Conservation (phyloP, 2,113 vertebrate genomes). For the Actinemys pallida region DNA sequence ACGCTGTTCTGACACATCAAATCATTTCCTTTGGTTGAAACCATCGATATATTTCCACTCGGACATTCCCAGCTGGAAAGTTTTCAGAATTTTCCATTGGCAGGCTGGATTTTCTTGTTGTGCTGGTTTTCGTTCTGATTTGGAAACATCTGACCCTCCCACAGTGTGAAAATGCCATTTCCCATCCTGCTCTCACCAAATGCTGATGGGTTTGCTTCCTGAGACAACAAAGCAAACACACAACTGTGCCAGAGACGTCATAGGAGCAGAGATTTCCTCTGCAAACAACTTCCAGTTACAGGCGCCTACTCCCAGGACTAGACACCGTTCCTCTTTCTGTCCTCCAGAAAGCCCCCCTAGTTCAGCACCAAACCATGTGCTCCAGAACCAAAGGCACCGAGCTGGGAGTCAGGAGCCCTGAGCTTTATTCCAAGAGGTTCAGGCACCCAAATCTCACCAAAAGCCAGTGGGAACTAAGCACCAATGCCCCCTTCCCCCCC, state of each 20-base stretch:
- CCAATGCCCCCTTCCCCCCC: no score
- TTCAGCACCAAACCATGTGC: no score
- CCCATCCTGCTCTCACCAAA: neutral
- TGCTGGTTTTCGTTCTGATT: neutral
- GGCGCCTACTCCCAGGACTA: no score
- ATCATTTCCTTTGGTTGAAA: conserved; percentile 27
- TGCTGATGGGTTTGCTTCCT: neutral
- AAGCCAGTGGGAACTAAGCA: neutral
- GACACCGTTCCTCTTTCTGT: no score
- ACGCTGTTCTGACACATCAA: neutral
- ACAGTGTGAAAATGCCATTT: neutral
- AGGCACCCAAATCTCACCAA: neutral
- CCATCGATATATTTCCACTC: neutral
- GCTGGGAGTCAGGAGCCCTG: no score
- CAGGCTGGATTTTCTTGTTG: neutral
- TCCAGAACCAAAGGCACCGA: no score
- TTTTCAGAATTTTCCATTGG: neutral
- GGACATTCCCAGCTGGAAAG: neutral
- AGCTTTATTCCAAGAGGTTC: no score
- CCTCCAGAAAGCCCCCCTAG: no score
- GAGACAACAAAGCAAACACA: neutral
- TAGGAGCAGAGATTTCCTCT: neutral
- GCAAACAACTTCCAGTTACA: no score
- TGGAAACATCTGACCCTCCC: neutral
- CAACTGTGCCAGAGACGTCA: neutral